These are phyloP conservation scores for Sinosuthora webbiana DNA, from an alignment of 2,113 vertebrate species.

Conservation along the genomic window DNA sequence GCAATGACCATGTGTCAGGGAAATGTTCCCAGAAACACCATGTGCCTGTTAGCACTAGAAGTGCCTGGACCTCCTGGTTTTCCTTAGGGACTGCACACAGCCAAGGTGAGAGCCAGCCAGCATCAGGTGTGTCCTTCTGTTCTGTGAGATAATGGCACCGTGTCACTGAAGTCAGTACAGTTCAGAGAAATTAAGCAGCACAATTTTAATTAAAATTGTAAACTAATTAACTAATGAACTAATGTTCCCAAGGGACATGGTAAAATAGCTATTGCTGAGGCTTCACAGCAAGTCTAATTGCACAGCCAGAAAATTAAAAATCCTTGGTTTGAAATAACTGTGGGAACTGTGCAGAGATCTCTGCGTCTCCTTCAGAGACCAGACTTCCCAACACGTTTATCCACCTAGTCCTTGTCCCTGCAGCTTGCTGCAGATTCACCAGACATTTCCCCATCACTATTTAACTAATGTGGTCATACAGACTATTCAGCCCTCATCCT, in stretches of 20 bases:
- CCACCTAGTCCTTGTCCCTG: not conserved
- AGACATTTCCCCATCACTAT: not conserved
- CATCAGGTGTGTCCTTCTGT: not conserved
- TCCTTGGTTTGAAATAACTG: not conserved
- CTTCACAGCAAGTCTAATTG: not conserved
- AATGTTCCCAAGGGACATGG: not conserved
- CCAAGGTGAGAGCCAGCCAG: not conserved
- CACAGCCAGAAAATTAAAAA: not conserved
- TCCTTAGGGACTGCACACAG: not conserved
- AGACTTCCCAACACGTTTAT: not conserved
- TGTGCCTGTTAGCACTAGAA: fast-evolving
- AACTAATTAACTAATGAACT: not conserved
- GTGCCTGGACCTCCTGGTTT: not conserved
- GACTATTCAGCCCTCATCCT: not conserved
- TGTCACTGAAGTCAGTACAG: not conserved
- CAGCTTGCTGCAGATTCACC: not conserved
- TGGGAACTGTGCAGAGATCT: not conserved
- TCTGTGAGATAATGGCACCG: not conserved
- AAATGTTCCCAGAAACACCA: not conserved
- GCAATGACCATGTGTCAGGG: fast-evolving
- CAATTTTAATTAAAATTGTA: conserved; percentile 32
- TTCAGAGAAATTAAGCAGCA: conserved; percentile 17
- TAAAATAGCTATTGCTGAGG: not conserved
- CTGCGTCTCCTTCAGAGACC: not conserved
- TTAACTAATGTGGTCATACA: not conserved